A percentile compares a stretch with the other conserved stretches of the same genome.
Conservation (phyloP, 2,113 vertebrate species). For the Numida meleagris region DNA sequence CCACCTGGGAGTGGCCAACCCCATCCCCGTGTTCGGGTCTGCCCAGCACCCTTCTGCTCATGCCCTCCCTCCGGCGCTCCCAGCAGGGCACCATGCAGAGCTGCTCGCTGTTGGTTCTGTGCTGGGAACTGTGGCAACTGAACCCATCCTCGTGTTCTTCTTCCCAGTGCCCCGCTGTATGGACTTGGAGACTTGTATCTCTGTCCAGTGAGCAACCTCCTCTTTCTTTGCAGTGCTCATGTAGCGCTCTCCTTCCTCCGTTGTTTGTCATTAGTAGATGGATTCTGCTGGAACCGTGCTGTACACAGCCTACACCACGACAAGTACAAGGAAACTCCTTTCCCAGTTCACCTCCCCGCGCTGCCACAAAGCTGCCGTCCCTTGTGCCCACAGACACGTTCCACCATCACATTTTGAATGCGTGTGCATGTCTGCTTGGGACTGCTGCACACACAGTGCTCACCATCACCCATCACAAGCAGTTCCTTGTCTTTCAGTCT, state of each 20-base stretch:
- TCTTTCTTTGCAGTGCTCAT: background rate
- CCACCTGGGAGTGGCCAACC: background rate
- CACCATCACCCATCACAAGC: background rate
- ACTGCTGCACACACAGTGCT: background rate
- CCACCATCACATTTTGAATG: background rate
- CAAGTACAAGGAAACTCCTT: constrained; percentile 17
- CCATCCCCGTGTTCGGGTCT: rapidly evolving
- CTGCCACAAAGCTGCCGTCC: background rate
- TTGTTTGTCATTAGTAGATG: background rate
- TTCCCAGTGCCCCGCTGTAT: rapidly evolving
- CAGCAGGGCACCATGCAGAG: too few relatives aligned
- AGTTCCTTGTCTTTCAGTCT: background rate
- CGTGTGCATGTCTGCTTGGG: background rate
- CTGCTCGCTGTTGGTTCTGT: too few relatives aligned
- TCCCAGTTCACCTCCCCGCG: background rate
- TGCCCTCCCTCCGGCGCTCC: too few relatives aligned
- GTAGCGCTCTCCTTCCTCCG: background rate
- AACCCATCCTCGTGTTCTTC: background rate
- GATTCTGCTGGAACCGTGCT: background rate
- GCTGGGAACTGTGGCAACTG: rapidly evolving
- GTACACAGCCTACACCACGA: background rate
- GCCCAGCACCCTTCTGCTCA: background rate
- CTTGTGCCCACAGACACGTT: background rate
- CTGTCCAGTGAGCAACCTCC: background rate
- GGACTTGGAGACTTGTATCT: background rate